Base-by-base conservation (phyloP, 1,140 invertebrate species). In the Mya arenaria region DNA sequence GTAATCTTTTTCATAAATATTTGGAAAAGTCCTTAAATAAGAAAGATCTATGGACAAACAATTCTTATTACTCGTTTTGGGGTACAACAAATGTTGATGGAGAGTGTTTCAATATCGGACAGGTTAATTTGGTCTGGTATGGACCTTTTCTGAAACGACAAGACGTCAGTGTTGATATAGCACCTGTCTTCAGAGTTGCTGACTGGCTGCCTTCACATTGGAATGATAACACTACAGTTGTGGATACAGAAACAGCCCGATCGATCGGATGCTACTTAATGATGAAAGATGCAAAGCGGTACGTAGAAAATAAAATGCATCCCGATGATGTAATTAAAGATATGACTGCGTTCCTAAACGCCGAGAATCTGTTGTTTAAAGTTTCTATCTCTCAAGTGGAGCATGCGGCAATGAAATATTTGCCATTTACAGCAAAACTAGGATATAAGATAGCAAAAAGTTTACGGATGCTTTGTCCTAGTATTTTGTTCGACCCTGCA, bases 391-490 rank as follows among this genome's bases (percentile, higher is more conserved):
- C 66, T 23, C 66, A 41, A 41, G 23, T 69, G 23, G 66, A 69
- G 30, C 66, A 48, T 6, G 66, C 66, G 28, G 41, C 39, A n/a
- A 68, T 68, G 30, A 68, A n/a, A 68, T 68, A 28, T 17, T 23
- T 32, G 23, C 60, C 60, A 17, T 28, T 19, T 10, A 28, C 19
- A n/a, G 34, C 34, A 32, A 25, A 3, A 30, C 25, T 28, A 10
- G 60, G 60, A 63, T 63, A 63, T 36, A 63, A 63, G 19, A 63
- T 63, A 28, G 60, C 60, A 32, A 63, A 63, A 30, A 63, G 60
- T 32, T 28, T 63, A 8, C 60, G 34, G 25, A 23, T 63, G 28
- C 28, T 32, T n/a, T 63, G 60, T 28, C 60, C 60, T 28, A 5
- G 34, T 32, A n/a, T 63, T 23, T 32, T 36, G 13, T 63, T 63